Conservation (phyloP, 2,888 invertebrate species). For the Alloscopus bannaensis region DNA sequence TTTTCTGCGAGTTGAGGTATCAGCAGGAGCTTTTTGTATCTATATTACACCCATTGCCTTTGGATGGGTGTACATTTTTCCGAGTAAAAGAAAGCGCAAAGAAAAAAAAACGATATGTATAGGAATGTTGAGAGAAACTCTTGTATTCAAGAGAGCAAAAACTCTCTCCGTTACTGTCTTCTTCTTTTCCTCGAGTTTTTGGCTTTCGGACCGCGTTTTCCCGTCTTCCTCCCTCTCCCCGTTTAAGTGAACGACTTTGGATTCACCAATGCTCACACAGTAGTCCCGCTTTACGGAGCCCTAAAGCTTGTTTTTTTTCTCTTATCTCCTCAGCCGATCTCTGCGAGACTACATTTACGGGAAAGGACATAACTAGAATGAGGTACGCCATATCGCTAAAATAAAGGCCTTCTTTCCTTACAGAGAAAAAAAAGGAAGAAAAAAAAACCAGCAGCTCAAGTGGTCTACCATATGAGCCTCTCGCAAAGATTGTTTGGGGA, state of each 20-base stretch:
- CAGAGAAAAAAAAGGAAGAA: conserved; percentile 27
- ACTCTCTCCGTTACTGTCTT: conserved; percentile 8
- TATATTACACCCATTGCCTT: not conserved
- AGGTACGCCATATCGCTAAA: conserved; percentile 40
- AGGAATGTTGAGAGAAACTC: no score
- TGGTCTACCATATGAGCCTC: conserved; percentile 54
- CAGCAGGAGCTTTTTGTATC: not conserved
- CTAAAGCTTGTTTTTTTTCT: conserved; percentile 34
- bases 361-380: conserved; percentile 40
- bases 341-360: conserved; percentile 31
- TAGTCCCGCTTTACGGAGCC: conserved; percentile 27
- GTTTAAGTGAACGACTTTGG: not conserved
- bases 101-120: no score
- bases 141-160: no score
- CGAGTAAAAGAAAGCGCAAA: no score
- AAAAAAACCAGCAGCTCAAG: conserved; percentile 58
- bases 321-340: conserved; percentile 31
- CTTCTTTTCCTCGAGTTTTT: no score
- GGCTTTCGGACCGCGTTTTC: conserved; percentile 16
- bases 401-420: conserved; percentile 38
- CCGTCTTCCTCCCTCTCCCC: not conserved
- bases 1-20: conserved; percentile 14
- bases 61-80: no score
- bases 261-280: not conserved
- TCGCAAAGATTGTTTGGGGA: conserved; percentile 30